Percentiles rank a stretch among this genome's conserved stretches.
phyloP scores from a whole-genome alignment of 2,888 invertebrate species.

The Campoletis raptor region DNA sequence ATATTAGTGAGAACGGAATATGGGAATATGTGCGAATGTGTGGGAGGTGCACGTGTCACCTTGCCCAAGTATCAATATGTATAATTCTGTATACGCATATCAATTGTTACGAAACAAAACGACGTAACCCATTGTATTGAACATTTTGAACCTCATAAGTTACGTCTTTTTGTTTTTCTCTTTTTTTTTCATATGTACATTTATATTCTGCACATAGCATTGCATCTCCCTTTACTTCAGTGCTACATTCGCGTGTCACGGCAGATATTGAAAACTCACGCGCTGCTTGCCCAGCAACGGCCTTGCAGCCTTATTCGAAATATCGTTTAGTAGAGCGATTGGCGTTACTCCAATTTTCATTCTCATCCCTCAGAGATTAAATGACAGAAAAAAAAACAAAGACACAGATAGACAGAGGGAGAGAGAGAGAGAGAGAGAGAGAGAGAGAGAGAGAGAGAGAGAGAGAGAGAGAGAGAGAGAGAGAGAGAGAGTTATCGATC shows the following conservation, averaged over 20 bases:
- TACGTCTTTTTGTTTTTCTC: constrained; percentile 3
- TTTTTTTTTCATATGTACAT: neutral
- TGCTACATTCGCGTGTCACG: constrained; percentile 35
- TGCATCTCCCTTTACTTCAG: constrained; percentile 15
- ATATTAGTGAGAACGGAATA: neutral
- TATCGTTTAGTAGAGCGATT: constrained; percentile 68
- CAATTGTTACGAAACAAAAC: neutral
- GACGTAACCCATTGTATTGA: neutral
- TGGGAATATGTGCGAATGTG: constrained; percentile 27
- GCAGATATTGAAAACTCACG: constrained; percentile 50
- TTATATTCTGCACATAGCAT: neutral
- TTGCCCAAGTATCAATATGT: constrained; percentile 12
- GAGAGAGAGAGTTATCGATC: constrained; percentile 26
- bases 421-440: neutral
- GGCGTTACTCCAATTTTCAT: constrained; percentile 63
- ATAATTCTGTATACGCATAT: neutral
- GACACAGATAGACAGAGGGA: neutral
- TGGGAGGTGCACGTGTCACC: constrained; percentile 42
- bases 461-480: neutral
- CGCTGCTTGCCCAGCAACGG: constrained; percentile 67
- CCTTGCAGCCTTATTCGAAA: constrained; percentile 61
- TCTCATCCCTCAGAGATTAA: neutral
- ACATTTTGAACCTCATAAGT: neutral
- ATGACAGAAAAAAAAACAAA: neutral
- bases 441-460: neutral